Evolutionary conservation across 2,113 vertebrate genomes (phyloP), one percentile per base, ranked within the genome.

Genomic region (Glaucomys volans): DNA sequence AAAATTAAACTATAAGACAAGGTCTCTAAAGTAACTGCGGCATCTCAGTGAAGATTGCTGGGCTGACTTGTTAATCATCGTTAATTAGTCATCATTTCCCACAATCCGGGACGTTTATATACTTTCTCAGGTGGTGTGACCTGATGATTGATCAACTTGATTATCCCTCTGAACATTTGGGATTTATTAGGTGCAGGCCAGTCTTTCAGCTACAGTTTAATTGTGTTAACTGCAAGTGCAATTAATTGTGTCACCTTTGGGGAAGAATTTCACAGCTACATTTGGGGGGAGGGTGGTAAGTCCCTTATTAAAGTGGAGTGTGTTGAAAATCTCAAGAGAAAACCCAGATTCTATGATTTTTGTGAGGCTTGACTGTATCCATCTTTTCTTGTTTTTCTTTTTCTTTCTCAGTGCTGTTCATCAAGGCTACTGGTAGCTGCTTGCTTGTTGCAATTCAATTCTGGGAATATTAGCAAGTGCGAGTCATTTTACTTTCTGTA

Each of bases 281-380:
- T 91, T 93, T 98, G 97, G 96, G 96, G 96, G 95, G 87, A 96
- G 96, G 95, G 97, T 92, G 95, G 95, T 92, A 93, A 97, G 92
- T 98, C 96, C 64, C 32, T 94, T 98, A 96, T 97, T 93, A 98
- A 98, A 97, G 85, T 44, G 74, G 74, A 97, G 97, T 52, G 91
- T 98, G 97, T 93, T 97, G 93, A 98, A 98, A 97, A 97, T 97
- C 96, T 98, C 96, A 67, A 97, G 98, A 98, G 97, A 97, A 98
- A 98, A 94, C 94, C 96, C 95, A 97, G 95, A 90, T 96, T 97
- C 94, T 96, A 64, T 91, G 91, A 87, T 97, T 97, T 98, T 98
- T 98, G 95, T 98, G 95, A 97, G 97, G 84, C 77, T 95, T 95
- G 97, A 89, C 16, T 89, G 22, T 87, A 97, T 98, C 89, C 98